phyloP scores from a whole-genome alignment of 2,888 invertebrate genomes.

The Opisthograptis luteolata region DNA sequence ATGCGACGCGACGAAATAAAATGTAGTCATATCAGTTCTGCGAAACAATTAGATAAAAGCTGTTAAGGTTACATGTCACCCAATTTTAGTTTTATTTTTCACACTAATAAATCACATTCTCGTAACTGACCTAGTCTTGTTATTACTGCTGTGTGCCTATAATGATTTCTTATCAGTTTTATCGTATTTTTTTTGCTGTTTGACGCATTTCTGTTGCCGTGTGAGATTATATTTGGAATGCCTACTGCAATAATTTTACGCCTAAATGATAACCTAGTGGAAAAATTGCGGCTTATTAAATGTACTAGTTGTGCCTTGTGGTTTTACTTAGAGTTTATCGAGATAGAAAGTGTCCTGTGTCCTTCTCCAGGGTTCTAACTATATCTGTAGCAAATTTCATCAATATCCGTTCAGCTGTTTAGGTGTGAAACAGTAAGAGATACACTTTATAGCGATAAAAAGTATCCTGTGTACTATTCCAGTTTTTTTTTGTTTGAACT shows the following conservation, averaged over 20 bases:
- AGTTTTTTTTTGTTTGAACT: too few species aligned
- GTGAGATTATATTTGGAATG: neutral
- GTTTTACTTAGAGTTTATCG: neutral
- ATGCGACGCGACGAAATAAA: neutral
- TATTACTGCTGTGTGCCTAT: constrained; percentile 11
- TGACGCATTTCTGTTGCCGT: constrained; percentile 9
- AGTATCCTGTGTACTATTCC: too few species aligned
- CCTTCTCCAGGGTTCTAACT: too few species aligned
- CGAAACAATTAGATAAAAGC: constrained; percentile 20
- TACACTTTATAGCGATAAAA: too few species aligned
- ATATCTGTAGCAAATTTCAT: too few species aligned
- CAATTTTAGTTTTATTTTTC: constrained; percentile 11
- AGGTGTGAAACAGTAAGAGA: too few species aligned
- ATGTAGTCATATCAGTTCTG: constrained; percentile 19
- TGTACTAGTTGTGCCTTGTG: neutral
- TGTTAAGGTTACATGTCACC: constrained; percentile 18
- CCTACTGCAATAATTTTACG: constrained; percentile 1
- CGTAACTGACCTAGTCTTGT: constrained; percentile 37
- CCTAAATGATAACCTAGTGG: constrained; percentile 8
- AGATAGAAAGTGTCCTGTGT: too few species aligned
- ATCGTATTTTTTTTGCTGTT: constrained; percentile 10
- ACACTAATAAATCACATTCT: constrained; percentile 8
- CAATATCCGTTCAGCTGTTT: too few species aligned
- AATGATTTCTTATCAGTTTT: constrained; percentile 5
- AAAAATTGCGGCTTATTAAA: neutral